Evolutionary conservation across 2,113 vertebrate genomes (phyloP).

Genomic region (Macroglossus sobrinus): DNA sequence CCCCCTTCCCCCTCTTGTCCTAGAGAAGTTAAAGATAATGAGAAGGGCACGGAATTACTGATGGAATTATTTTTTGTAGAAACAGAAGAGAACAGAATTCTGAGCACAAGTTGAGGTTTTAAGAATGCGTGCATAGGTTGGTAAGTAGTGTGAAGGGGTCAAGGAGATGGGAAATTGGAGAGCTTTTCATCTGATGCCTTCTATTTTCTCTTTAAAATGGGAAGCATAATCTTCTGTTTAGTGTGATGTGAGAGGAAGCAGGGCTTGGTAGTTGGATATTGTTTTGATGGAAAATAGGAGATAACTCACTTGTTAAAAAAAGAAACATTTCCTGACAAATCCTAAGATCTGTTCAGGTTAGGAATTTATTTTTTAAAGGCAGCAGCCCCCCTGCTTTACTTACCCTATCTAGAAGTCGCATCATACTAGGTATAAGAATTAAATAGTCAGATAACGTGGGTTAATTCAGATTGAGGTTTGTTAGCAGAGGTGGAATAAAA

Average conservation of each 20-base stretch:
- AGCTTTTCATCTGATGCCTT: background rate
- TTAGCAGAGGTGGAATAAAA: background rate
- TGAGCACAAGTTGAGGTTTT: constrained; percentile 1
- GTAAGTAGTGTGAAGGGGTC: background rate
- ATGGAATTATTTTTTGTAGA: background rate
- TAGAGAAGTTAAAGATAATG: background rate
- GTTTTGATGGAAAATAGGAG: background rate
- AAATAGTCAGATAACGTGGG: background rate
- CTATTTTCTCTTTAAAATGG: background rate
- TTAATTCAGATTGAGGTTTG: background rate
- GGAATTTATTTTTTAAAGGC: constrained; percentile 19
- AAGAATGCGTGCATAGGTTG: background rate
- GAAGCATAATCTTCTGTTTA: background rate
- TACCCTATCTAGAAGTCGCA: background rate
- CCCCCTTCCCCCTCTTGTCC: background rate
- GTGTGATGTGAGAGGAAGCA: background rate
- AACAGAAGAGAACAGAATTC: background rate
- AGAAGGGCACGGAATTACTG: background rate
- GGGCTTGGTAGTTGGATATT: background rate
- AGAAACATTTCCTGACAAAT: background rate
- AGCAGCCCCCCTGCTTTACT: background rate
- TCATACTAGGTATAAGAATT: background rate
- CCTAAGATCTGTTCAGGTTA: background rate
- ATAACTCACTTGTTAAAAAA: background rate
- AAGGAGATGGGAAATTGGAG: background rate